Percentiles rank a stretch among this genome's conserved stretches.
Evolutionary conservation across 2,888 invertebrate species (phyloP).

Genomic region (Pachliopta kotzebuea): DNA sequence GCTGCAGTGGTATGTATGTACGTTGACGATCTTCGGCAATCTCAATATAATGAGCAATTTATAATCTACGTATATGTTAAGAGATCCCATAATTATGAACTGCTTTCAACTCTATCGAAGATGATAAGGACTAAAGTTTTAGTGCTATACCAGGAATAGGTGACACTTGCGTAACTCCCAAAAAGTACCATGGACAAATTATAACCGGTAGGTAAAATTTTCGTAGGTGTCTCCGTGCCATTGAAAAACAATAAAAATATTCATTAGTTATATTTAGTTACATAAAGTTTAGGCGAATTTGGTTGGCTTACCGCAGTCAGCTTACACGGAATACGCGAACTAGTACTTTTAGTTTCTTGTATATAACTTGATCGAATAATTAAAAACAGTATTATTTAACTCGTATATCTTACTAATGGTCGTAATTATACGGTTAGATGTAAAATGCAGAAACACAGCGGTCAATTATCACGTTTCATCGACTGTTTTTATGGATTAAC

Average conservation of each 20-base stretch:
- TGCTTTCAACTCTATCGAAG: too few species aligned
- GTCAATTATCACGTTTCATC: constrained; percentile 16
- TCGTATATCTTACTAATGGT: constrained; percentile 19
- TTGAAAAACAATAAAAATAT: background rate
- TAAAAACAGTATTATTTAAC: constrained; percentile 10
- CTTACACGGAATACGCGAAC: background rate
- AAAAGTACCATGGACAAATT: too few species aligned
- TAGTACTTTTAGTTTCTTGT: constrained; percentile 9
- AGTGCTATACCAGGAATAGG: too few species aligned
- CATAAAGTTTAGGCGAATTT: too few species aligned
- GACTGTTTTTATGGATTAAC: background rate
- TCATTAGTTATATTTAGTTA: background rate
- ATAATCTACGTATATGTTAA: too few species aligned
- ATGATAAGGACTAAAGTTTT: too few species aligned
- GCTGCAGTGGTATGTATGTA: too few species aligned
- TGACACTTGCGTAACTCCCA: too few species aligned
- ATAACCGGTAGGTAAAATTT: background rate
- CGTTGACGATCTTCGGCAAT: too few species aligned
- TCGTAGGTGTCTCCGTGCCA: background rate
- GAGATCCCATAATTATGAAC: too few species aligned
- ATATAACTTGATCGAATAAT: constrained; percentile 18
- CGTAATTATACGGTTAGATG: constrained; percentile 17
- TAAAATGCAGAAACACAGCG: constrained; percentile 7
- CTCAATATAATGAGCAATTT: too few species aligned
- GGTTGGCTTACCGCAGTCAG: background rate